Evolutionary conservation across 1,140 invertebrate genomes (phyloP).

Genomic region (Gryon sp.): DNA sequence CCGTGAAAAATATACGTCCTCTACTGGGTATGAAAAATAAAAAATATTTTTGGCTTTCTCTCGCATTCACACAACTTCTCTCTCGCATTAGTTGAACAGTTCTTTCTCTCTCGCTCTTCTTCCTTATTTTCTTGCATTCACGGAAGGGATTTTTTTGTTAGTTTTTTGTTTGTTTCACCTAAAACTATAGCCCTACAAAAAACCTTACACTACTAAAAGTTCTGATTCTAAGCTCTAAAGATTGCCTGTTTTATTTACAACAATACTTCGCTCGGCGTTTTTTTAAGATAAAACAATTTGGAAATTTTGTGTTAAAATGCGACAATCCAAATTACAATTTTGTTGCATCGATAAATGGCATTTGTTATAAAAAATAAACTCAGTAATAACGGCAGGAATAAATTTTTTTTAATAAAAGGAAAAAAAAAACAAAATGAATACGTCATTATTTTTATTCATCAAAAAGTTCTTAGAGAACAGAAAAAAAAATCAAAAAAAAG

Average conservation of each 20-base stretch:
- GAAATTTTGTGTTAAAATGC: too few species aligned
- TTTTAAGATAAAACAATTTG: too few species aligned
- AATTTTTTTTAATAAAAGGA: too few species aligned
- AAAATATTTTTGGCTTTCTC: constrained; percentile 70
- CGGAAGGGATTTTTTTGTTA: constrained; percentile 44
- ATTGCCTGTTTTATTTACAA: constrained; percentile 24
- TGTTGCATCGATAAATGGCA: too few species aligned
- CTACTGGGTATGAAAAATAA: constrained; percentile 70
- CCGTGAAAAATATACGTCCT: constrained; percentile 58
- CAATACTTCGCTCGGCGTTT: constrained; percentile 16
- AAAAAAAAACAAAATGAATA: background rate
- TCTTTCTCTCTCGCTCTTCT: constrained; percentile 8
- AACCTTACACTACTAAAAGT: constrained; percentile 22
- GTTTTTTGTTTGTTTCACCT: constrained; percentile 18
- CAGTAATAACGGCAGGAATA: too few species aligned
- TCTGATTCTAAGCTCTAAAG: constrained; percentile 50
- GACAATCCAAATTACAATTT: too few species aligned
- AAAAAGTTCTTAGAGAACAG: too few species aligned
- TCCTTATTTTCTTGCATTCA: too few species aligned
- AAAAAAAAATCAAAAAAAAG: too few species aligned
- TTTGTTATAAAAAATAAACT: too few species aligned
- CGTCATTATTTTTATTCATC: constrained; percentile 19
- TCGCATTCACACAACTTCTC: too few species aligned
- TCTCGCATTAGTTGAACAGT: too few species aligned
- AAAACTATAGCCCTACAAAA: constrained; percentile 36